Percentiles rank a stretch among this genome's conserved stretches.
phyloP scores from a whole-genome alignment of 2,797 vertebrate species.

The Schizopygopsis pylzovi region DNA sequence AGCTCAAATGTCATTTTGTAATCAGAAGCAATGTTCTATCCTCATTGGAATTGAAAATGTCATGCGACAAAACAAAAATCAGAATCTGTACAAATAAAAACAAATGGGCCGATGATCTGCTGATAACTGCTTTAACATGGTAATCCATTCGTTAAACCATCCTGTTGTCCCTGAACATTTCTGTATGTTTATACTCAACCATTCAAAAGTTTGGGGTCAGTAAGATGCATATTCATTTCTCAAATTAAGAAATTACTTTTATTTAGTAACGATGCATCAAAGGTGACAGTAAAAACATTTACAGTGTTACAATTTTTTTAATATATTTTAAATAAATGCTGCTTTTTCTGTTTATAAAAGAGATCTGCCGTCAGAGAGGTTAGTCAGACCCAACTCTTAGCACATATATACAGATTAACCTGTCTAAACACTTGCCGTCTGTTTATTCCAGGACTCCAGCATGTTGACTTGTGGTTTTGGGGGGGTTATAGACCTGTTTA shows the following conservation, averaged over 20 bases:
- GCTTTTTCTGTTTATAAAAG: too few relatives aligned
- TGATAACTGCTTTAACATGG: not conserved
- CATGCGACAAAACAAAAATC: not conserved
- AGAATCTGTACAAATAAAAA: too few relatives aligned
- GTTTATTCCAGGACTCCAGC: conserved; percentile 61
- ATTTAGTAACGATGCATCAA: not conserved
- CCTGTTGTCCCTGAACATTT: not conserved
- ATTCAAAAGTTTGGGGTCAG: not conserved
- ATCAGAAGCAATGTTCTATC: not conserved
- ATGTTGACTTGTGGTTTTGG: conserved; percentile 70
- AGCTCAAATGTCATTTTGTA: not conserved
- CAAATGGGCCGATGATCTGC: too few relatives aligned
- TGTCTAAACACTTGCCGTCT: conserved; percentile 48
- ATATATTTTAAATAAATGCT: too few relatives aligned
- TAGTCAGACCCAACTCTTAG: not conserved
- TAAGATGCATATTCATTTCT: too few relatives aligned
- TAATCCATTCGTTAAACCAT: not conserved
- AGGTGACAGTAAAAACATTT: not conserved
- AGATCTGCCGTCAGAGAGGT: not conserved
- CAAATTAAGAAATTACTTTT: not conserved
- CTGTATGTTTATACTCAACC: not conserved
- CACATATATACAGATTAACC: conserved; percentile 11
- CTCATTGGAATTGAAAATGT: not conserved
- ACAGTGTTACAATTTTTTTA: too few relatives aligned
- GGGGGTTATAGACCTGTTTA: conserved; percentile 65